Evolutionary conservation across 2,113 vertebrate genomes (phyloP), one percentile per base, ranked within the genome.

Genomic region (Falco punctatus): DNA sequence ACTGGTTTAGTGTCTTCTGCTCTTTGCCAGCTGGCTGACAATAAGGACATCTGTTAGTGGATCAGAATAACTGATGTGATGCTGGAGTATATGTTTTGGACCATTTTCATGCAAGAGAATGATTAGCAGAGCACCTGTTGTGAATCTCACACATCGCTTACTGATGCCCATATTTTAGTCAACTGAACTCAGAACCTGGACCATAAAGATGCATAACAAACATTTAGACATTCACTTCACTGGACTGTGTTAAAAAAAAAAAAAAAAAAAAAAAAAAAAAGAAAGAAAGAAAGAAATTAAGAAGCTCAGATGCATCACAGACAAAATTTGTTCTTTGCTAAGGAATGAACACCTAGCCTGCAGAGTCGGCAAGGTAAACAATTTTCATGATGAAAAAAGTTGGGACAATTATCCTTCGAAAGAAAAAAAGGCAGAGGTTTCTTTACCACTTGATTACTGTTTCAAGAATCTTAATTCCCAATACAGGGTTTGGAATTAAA

Each of bases 391-490:
- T 44, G 19, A 88, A 88, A 81, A 86, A 6, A 20, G 3, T 11
- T 75, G 42, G 44, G 40, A 55, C 8, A 73, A 74, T 33, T 81
- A 71, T 40, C 30, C 21, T 71, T 79, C 38, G 64, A 67, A 92
- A 67, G 32, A 21, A 85, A 82, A 86, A 92, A 65, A 61, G 12
- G 26, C 27, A 73, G 64, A 71, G 15, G 81, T 61, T 83, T 69
- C 8, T 89, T 94, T 61, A 73, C 1, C 0, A 3, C 6, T 90
- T 0, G 0, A 32, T 90, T 59, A 79, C 12, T 17, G 2, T 79
- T 80, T 80, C 62, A 92, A 67, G 48, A 55, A 48, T 32, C 58
- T 79, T 85, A 91, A 81, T 9, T 8, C 6, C 42, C 1, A 57
- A 12, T 30, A 65, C 11, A 44, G 15, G 20, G 10, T 44, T 66